phyloP scores from a whole-genome alignment of 2,797 vertebrate species.

The Lutjanus argentimaculatus region DNA sequence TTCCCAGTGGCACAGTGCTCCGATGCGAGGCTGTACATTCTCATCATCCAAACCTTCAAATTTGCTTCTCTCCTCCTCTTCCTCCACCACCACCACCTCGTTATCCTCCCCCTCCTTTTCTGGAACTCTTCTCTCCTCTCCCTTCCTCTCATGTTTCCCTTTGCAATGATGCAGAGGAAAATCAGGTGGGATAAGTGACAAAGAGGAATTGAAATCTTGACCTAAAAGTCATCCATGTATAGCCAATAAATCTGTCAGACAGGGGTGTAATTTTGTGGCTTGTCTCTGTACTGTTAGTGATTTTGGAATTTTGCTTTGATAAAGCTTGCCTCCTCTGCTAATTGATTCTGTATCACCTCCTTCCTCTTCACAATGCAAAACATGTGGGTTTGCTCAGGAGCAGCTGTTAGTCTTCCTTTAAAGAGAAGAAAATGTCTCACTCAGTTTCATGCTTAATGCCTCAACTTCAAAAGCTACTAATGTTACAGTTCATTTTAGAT shows the following conservation, averaged over 20 bases:
- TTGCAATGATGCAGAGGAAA: conserved; percentile 50
- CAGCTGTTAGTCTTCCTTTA: conserved; percentile 63
- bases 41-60: conserved; percentile 85
- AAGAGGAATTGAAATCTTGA: conserved; percentile 38
- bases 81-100: conserved; percentile 44
- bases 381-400: conserved; percentile 66
- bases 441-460: conserved; percentile 25
- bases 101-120: conserved; percentile 52
- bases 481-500: conserved; percentile 33
- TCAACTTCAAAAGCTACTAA: conserved; percentile 28
- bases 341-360: conserved; percentile 57
- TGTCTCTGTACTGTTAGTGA: conserved; percentile 61
- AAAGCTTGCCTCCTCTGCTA: conserved; percentile 56
- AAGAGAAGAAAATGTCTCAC: conserved; percentile 26
- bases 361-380: conserved; percentile 60
- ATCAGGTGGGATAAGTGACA: conserved; percentile 53
- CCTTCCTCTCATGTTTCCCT: conserved; percentile 59
- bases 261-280: conserved; percentile 22
- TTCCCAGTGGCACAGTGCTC: conserved; percentile 77
- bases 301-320: conserved; percentile 52
- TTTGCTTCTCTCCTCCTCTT: conserved; percentile 63
- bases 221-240: conserved; percentile 36
- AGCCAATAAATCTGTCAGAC: conserved; percentile 44
- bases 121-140: conserved; percentile 49
- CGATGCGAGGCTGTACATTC: conserved; percentile 74